Evolutionary conservation across 2,113 vertebrate genomes (phyloP), one percentile per base, ranked within the genome.

Genomic region (Beaufortia kweichowensis): DNA sequence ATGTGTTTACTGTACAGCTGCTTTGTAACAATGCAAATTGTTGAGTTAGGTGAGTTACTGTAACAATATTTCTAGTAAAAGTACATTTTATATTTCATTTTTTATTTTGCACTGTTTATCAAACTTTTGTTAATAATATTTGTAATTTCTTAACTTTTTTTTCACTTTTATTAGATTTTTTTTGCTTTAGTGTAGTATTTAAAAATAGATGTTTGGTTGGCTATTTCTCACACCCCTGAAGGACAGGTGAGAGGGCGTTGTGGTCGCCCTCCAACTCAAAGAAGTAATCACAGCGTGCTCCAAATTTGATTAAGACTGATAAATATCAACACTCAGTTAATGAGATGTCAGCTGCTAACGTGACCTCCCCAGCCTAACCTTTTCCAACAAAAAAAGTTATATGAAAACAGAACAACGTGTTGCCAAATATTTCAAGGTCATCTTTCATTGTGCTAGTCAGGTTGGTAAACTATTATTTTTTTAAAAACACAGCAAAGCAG

Each of bases 291-390:
- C 86, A 78, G 85, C 79, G 89, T 89, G 89, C 86, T 86, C 83
- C 80, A 78, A 82, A 83, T 90, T 84, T 92, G 90, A 91, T 92
- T 90, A 91, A 92, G 89, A 90, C 89, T 90, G 90, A 92, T 91
- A 91, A 90, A 91, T 91, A 92, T 92, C 89, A 87, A 88, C 82
- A 79, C 87, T 80, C 82, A 81, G 83, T 87, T 92, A 92, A 92
- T 91, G 88, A 91, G 89, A 88, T 91, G 89, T 91, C 90, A 88
- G 81, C 77, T 79, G 69, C 72, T 82, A 84, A 84, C 83, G 84
- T 84, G 76, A 56, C 86, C 82, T 79, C 85, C 85, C 80, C 82
- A 85, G 84, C 81, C 85, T 87, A 62, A 79, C 76, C 68, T 76
- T 86, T 82, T 85, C 78, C 87, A 86, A 61, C 74, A 24, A 64